Base-by-base conservation (phyloP, 1,140 invertebrate genomes). In the Aphaenogaster ashmeadi region DNA sequence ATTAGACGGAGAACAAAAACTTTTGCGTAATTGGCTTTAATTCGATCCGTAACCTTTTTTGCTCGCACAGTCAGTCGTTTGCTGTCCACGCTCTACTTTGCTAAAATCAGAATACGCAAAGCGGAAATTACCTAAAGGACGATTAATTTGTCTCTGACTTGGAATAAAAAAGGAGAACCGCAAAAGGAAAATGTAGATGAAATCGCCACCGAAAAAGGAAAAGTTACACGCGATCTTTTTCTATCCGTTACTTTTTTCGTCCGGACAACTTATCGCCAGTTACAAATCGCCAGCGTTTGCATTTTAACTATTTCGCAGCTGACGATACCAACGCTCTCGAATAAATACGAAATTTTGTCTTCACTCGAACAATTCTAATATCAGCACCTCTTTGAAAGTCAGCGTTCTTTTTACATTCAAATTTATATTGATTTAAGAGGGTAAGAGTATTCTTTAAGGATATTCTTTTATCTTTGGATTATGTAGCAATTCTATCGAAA, bases 21-120 rank as follows among this genome's bases (percentile, higher is more conserved):
- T 90, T 47, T 74, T 21, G 52, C 71, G 80, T 80, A 90, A 90
- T 88, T 88, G 74, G 74, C 74, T 77, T 79, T 86, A 89, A 83
- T 87, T 69, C 27, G 67, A 74, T 50, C 44, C 33, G 50, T 74
- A 38, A 38, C 1, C 47, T 36, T 74, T 74, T 79, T 85, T 77
- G 54, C 36, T 21, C n/a, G 11, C 21, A 36, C 47, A 33, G 15
- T 44, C 83, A 60, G 60, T 77, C 81, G 72, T 62, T 64, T 52
- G 33, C 83, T 79, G 74, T 77, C 47, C 36, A 41, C 47, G 74
- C 27, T 84, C 54, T 50, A 62, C 56, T 84, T 36, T 47, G 54
- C 69, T 50, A 75, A 84, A 86, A 86, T 79, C 83, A 27, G 83
- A 33, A 54, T 44, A 78, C 74, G 83, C 74, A 67, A 54, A 79